Conservation (phyloP, 2,113 vertebrate species). For the Ia io region DNA sequence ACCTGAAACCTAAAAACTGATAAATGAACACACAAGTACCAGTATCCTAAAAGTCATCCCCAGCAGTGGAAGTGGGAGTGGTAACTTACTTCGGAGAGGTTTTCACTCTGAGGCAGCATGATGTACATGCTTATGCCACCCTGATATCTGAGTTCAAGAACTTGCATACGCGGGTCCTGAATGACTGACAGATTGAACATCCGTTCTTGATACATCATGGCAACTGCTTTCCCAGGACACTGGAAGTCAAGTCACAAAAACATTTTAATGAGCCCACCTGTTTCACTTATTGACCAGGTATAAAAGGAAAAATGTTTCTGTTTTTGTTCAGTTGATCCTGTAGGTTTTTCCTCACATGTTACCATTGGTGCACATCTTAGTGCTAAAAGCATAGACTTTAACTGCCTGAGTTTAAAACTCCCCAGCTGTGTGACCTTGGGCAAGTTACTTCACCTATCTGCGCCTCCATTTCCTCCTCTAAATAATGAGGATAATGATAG, state of each 20-base stretch:
- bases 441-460: neutral
- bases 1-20: neutral
- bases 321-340: neutral
- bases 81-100: constrained; percentile 59
- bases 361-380: neutral
- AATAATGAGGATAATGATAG: no score
- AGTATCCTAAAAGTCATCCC: neutral
- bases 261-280: neutral
- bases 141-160: constrained; percentile 86
- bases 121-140: constrained; percentile 88
- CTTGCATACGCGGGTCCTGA: constrained; percentile 77
- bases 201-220: constrained; percentile 84
- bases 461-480: neutral
- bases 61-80: neutral
- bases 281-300: neutral
- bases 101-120: constrained; percentile 80
- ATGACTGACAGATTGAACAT: constrained; percentile 76
- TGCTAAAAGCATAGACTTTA: neutral
- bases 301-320: neutral
- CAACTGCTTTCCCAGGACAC: constrained; percentile 80
- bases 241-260: constrained; percentile 58
- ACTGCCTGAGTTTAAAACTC: neutral
- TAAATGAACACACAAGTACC: neutral
- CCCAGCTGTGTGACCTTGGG: neutral
- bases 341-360: neutral